Evolutionary conservation across 1,140 invertebrate genomes (phyloP), one percentile per base, ranked within the genome.

Genomic region (Trinorchestia longiramus): DNA sequence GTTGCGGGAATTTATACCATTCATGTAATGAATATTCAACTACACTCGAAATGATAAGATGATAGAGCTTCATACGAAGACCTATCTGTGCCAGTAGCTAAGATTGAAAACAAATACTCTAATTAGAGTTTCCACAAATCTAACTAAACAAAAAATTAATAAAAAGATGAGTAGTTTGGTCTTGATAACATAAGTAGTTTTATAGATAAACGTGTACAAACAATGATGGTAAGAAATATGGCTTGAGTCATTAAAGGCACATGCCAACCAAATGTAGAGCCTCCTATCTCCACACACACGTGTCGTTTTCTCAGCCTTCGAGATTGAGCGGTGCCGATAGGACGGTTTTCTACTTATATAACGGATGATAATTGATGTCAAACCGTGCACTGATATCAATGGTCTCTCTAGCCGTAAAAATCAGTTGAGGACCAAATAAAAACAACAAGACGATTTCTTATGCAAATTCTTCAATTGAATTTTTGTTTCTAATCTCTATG

Each of bases 311-410:
- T 90, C 88, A 90, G 88, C 88, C 88, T 42, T 90, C n/a, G 88
- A 90, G 88, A 90, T 90, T 90, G 88, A 90, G 41, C 62, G 88
- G 88, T 42, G 41, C 43, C 88, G 88, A 90, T 90, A 90, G 36
- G 43, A 41, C 88, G 88, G 43, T 90, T 90, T 90, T 90, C 43
- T 90, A 42, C 43, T 41, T 90, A 90, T 90, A 42, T 90, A 90
- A 90, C 43, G 87, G 36, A 41, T 8, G 88, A 90, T 90, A 90
- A 90, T 90, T 90, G 88, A 90, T 90, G 88, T 90, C 88, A 90
- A 90, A 90, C 88, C 41, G 88, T 42, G 88, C 88, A 90, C 88
- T 90, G 88, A 41, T 90, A 90, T 42, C 88, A 90, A 4, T 42
- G 15, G n/a, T 43, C 41, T 43, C 88, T 19, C 88, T 77, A 36